These are phyloP conservation scores for Drosophila prostipennis DNA, from an alignment of 2,888 invertebrate genomes.

Conservation along the genomic window DNA sequence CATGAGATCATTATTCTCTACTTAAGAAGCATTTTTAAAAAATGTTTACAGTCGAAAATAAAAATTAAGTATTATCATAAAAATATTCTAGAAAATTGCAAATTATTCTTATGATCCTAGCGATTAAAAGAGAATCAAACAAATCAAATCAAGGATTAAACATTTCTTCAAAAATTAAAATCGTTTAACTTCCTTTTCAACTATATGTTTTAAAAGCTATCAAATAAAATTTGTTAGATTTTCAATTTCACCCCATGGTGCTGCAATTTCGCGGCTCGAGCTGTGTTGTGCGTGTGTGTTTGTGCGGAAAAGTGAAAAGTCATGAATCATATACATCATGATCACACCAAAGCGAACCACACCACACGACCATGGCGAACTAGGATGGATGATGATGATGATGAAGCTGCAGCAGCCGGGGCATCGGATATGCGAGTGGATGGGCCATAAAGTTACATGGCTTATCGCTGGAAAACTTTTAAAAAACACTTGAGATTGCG, in stretches of 20 bases:
- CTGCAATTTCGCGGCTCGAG: conserved; percentile 22
- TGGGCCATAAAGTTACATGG: conserved; percentile 74
- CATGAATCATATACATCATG: conserved; percentile 77
- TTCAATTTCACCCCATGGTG: conserved; percentile 29
- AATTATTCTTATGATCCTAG: no score
- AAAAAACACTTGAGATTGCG: conserved; percentile 78
- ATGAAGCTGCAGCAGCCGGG: conserved; percentile 29
- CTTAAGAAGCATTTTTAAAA: no score
- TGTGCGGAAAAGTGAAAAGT: conserved; percentile 74
- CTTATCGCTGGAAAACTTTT: conserved; percentile 78
- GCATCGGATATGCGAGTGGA: conserved; percentile 46
- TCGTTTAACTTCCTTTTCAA: no score
- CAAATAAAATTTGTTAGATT: background rate
- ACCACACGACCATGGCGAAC: conserved; percentile 57
- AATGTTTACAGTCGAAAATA: no score
- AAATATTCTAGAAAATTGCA: no score
- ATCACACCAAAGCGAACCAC: conserved; percentile 49
- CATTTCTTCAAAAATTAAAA: no score
- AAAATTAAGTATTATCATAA: no score
- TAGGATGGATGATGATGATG: conserved; percentile 48
- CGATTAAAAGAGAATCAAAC: no score
- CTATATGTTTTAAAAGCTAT: background rate
- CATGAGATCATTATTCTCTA: background rate
- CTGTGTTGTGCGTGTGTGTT: conserved; percentile 24
- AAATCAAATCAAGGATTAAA: no score